Conservation (phyloP, 30 jellyfish, hydroid and myxozoan species). For the Sanderia malayensis region DNA sequence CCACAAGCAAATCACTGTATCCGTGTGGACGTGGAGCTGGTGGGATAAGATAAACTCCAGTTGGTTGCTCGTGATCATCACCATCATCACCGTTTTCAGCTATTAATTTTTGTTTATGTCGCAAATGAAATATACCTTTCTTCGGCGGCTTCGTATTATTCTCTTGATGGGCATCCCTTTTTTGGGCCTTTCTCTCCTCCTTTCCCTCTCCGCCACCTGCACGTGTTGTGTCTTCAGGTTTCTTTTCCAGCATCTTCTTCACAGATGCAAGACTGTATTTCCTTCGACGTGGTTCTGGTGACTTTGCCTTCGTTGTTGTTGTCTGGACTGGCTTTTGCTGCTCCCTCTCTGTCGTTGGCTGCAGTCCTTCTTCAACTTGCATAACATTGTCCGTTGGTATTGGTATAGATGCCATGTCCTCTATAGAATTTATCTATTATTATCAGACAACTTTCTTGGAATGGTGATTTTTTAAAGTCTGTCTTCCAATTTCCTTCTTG, state of each 20-base stretch:
- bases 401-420: neutral
- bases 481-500: too few species aligned
- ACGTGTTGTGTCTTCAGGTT: conserved; percentile 5
- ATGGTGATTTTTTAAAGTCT: neutral
- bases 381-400: too few species aligned
- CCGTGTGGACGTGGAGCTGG: conserved; percentile 58
- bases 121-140: conserved; percentile 48
- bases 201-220: neutral
- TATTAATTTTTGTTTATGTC: conserved; percentile 37
- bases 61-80: neutral
- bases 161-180: conserved; percentile 18
- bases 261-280: conserved; percentile 70
- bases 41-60: conserved; percentile 38
- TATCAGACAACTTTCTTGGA: neutral
- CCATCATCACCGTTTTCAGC: neutral
- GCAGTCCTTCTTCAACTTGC: too few species aligned
- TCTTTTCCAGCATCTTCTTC: conserved; percentile 56
- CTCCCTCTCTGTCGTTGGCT: too few species aligned
- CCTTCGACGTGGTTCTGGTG: conserved; percentile 66
- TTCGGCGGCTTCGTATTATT: conserved; percentile 38
- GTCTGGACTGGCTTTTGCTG: too few species aligned
- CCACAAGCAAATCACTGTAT: conserved; percentile 46
- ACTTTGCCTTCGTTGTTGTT: conserved; percentile 44
- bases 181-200: conserved; percentile 30
- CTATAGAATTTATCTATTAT: neutral